Evolutionary conservation across 92 coral and sea anemone genomes (phyloP).

Genomic region (Porites divaricata): DNA sequence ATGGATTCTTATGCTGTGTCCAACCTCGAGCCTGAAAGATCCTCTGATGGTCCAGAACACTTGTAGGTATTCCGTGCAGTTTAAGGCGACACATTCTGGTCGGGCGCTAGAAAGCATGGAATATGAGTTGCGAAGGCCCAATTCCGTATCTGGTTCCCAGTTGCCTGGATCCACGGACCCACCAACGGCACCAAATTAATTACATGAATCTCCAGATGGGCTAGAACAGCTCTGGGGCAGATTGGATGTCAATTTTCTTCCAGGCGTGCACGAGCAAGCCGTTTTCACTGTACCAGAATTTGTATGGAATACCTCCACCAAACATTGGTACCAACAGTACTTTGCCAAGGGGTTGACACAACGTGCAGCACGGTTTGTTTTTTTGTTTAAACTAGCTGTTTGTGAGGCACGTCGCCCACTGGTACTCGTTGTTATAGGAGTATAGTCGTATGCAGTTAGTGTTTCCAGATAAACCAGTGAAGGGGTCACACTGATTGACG

Average conservation of each 20-base stretch:
- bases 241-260: not conserved
- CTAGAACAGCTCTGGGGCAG: conserved; percentile 68
- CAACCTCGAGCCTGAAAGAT: conserved; percentile 32
- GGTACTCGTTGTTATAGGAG: conserved; percentile 47
- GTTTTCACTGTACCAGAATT: conserved; percentile 45
- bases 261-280: conserved; percentile 64
- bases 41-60: conserved; percentile 72
- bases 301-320: conserved; percentile 68
- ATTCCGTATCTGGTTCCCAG: conserved; percentile 64
- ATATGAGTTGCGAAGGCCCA: conserved; percentile 64
- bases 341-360: conserved; percentile 33
- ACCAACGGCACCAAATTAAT: conserved; percentile 61
- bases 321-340: conserved; percentile 79
- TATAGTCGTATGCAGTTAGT: conserved; percentile 39
- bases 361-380: conserved; percentile 29
- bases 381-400: conserved; percentile 65
- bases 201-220: conserved; percentile 67
- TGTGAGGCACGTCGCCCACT: conserved; percentile 79
- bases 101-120: conserved; percentile 73
- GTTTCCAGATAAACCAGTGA: conserved; percentile 60
- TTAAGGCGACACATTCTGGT: conserved; percentile 59
- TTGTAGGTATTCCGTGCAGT: conserved; percentile 34
- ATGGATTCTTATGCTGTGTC: conserved; percentile 71
- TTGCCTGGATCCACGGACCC: conserved; percentile 55
- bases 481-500: conserved; percentile 12